Conservation (phyloP, 2,888 invertebrate genomes). For the Neoitamus cyanurus region DNA sequence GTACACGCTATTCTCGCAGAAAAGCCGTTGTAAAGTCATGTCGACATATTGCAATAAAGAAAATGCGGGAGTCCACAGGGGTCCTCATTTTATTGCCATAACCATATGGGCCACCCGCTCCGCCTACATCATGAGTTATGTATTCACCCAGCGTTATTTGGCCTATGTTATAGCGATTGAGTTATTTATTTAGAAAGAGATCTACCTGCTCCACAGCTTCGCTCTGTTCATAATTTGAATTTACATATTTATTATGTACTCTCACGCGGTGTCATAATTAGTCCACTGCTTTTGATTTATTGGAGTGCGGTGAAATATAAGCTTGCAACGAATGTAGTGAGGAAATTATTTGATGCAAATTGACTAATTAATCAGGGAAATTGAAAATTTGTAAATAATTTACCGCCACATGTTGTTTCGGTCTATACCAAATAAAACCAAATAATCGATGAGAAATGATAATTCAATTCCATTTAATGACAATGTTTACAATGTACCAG, state of each 20-base stretch:
- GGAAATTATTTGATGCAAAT: neutral
- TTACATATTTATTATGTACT: neutral
- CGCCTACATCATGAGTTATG: neutral
- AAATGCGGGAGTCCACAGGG: neutral
- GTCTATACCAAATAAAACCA: neutral
- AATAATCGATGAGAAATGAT: neutral
- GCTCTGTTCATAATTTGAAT: neutral
- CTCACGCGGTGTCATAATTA: neutral
- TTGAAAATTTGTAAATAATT: neutral
- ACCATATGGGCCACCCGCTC: neutral
- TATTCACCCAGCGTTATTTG: neutral
- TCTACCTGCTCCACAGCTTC: neutral
- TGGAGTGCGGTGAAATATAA: neutral
- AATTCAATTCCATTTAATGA: neutral
- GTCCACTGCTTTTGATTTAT: neutral
- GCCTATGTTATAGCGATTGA: neutral
- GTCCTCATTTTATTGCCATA: too few relatives aligned
- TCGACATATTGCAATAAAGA: neutral
- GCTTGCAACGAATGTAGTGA: neutral
- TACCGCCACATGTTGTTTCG: neutral
- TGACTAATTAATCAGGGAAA: neutral
- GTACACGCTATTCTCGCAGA: neutral
- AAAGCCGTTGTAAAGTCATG: neutral
- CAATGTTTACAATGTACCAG: too few relatives aligned
- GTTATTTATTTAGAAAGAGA: neutral